Evolutionary conservation across 2,797 vertebrate species (phyloP), one percentile per base, ranked within the genome.

Genomic region (Premnoplex brunnescens): DNA sequence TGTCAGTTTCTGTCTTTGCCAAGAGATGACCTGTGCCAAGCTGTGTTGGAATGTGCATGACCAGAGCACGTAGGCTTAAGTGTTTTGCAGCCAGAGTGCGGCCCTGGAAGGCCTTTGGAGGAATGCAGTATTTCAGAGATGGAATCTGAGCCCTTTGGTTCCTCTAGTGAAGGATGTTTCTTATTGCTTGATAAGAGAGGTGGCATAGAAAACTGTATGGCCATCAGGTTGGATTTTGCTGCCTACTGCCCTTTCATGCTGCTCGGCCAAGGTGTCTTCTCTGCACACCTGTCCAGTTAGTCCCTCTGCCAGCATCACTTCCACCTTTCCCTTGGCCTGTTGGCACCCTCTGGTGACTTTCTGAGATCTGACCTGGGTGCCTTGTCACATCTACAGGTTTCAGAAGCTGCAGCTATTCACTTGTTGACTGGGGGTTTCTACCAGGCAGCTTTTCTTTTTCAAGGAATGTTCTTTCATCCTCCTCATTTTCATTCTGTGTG

Each of bases 401-500:
- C 49, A 62, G 58, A 91, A 79, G 73, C 79, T 69, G 69, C 26
- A 79, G 55, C 62, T 62, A 48, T 78, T 91, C 0, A 5, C 34
- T 88, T 75, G 44, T 89, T 87, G 75, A 63, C 55, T 67, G n/a
- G 17, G n/a, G 34, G 9, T n/a, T 88, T 91, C 62, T 76, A 71
- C 58, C 58, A 90, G 82, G 55, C 62, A 55, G 95, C 63, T 88
- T 94, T 96, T 89, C 51, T 88, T 91, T 93, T 77, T 26, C 28
- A 43, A 37, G 48, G 69, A 88, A 73, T 39, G 76, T 78, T 81
- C 83, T 95, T 96, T 96, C 92, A 92, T 91, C 51, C 43, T 95
- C 73, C 82, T 96, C 85, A 95, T 97, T 96, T 92, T 94, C 63
- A 94, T 97, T 96, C 95, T 63, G 71, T 22, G 48, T 71, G 83